Conservation (phyloP, 35 echinoderm and acorn worm genomes). For the Eucidaris tribuloides region DNA sequence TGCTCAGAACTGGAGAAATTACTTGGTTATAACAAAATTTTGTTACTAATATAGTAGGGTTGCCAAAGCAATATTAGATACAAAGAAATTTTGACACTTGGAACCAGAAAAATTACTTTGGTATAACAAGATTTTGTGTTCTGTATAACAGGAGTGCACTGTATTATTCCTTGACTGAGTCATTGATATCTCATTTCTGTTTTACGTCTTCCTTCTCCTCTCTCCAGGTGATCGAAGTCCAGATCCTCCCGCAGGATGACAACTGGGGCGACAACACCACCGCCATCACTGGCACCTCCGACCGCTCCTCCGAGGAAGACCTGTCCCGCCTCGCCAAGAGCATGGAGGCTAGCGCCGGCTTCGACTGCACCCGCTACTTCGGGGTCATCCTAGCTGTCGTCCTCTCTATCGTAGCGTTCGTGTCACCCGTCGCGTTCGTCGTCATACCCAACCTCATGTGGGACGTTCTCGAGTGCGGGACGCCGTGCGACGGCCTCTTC, state of each 20-base stretch:
- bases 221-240: slow-evolving; percentile 85
- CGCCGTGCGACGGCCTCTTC: slow-evolving; percentile 91
- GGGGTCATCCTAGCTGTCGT: slow-evolving; percentile 45
- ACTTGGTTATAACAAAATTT: too few species aligned
- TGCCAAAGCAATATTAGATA: not conserved
- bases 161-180: not conserved
- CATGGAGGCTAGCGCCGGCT: slow-evolving; percentile 49
- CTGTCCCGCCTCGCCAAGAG: slow-evolving; percentile 64
- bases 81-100: too few species aligned
- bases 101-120: too few species aligned
- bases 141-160: too few species aligned
- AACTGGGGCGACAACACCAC: slow-evolving; percentile 99
- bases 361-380: slow-evolving; percentile 88
- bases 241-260: slow-evolving; percentile 98
- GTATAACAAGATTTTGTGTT: not conserved
- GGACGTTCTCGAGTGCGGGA: slow-evolving; percentile 37
- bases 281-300: slow-evolving; percentile 94
- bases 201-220: not conserved
- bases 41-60: not conserved
- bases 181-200: not conserved
- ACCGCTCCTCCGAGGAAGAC: slow-evolving; percentile 79
- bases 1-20: too few species aligned
- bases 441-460: slow-evolving; percentile 72
- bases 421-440: slow-evolving; percentile 94
- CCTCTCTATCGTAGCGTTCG: slow-evolving; percentile 57